Conservation (phyloP, 2,888 invertebrate species). For the Hoplodrina ambigua region DNA sequence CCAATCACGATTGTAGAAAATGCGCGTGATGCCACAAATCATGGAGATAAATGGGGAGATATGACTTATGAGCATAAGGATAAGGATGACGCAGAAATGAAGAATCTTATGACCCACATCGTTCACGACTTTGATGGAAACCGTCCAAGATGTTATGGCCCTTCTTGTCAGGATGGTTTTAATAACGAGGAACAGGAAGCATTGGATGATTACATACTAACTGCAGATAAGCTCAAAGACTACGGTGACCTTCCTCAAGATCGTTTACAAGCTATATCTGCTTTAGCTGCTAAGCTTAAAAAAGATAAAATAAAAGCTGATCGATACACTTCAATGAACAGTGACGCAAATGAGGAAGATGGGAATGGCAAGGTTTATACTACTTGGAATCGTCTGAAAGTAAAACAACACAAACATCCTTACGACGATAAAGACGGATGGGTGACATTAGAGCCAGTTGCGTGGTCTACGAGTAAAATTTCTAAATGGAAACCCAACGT, state of each 20-base stretch:
- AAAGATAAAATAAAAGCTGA: conserved; percentile 82
- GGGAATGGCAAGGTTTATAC: conserved; percentile 81
- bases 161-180: conserved; percentile 84
- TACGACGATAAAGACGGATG: conserved; percentile 94
- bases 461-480: conserved; percentile 95
- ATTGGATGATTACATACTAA: conserved; percentile 91
- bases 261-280: conserved; percentile 84
- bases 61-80: conserved; percentile 66
- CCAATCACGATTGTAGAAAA: conserved; percentile 91
- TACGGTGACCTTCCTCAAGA: conserved; percentile 81
- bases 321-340: conserved; percentile 68
- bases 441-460: conserved; percentile 94
- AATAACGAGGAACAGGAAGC: conserved; percentile 83
- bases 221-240: conserved; percentile 90
- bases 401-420: conserved; percentile 90
- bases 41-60: conserved; percentile 71
- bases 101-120: conserved; percentile 85
- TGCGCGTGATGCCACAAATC: conserved; percentile 63
- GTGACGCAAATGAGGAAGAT: conserved; percentile 64
- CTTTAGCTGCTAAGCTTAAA: conserved; percentile 86
- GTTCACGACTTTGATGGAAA: conserved; percentile 81
- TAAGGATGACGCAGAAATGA: conserved; percentile 78
- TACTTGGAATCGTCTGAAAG: conserved; percentile 89
- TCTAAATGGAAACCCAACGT: conserved; percentile 94
- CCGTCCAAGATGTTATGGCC: conserved; percentile 84